Evolutionary conservation across 1,140 invertebrate species (phyloP), one percentile per base, ranked within the genome.

Genomic region (Drosophila sulfurigaster): DNA sequence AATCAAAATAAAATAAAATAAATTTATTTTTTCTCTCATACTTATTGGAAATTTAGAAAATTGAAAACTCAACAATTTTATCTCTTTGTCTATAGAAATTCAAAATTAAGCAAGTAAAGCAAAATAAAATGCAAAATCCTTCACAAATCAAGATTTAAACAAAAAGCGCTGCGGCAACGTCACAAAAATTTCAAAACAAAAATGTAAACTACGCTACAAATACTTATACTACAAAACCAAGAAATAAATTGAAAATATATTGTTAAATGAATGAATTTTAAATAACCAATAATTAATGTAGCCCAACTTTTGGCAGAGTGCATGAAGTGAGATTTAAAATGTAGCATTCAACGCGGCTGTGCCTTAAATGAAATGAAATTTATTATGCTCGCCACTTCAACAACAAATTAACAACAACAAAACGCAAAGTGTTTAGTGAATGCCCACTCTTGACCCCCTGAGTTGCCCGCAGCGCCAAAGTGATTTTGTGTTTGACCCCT

Each of bases 151-250:
- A 79, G 67, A 80, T 66, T 69, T 43, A 81, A 87, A 75, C 65
- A 71, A 49, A 81, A 79, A 79, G 85, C 85, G 85, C 85, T 89
- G 85, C 85, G 85, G 85, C 85, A 89, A 89, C 85, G 52, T 79
- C 78, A 46, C 20, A 16, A 43, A 74, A 74, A 65, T 48, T 78
- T 57, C 10, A 15, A 60, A 62, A 64, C 48, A 45, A 13, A 54
- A 66, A 46, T 46, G 56, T 20, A 71, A 74, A 72, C 41, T 57
- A 35, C 35, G 10, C 30, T 7, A 60, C 13, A 56, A n/a, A 25
- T 49, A 60, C 43, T 15, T 49, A 20, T 20, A 20, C 20, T 25
- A 7, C 20, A 49, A 35, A 68, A 48, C 35, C 15, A 60, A 76
- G 46, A 66, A 72, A 72, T 51, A 51, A 75, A 56, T n/a, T 49